Percentiles rank a stretch among this genome's conserved stretches.
These are phyloP conservation scores for Heteromyza rotundicornis DNA, from an alignment of 2,888 invertebrate genomes.

Conservation along the genomic window DNA sequence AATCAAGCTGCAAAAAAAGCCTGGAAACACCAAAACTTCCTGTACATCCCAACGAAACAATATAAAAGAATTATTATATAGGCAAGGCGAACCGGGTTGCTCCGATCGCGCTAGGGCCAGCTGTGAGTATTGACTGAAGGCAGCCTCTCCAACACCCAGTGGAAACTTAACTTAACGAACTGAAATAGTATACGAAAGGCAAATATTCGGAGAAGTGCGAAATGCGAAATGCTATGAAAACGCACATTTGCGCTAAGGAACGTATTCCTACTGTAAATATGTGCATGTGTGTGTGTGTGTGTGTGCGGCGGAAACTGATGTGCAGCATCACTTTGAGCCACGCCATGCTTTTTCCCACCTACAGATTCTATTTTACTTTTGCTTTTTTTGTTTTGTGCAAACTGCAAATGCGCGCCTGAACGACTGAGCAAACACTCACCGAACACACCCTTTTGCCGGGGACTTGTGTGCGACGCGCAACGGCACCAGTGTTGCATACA, in stretches of 20 bases:
- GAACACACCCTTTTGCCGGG: slow-evolving; percentile 2
- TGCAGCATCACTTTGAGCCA: neutral
- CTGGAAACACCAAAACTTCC: neutral
- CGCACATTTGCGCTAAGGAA: neutral
- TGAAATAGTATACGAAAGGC: neutral
- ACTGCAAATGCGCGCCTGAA: neutral
- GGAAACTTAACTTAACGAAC: neutral
- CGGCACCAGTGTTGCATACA: neutral
- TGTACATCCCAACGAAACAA: neutral
- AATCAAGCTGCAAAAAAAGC: neutral
- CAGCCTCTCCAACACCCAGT: neutral
- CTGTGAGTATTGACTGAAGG: neutral
- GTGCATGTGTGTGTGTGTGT: too few relatives aligned
- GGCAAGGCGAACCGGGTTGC: too few relatives aligned
- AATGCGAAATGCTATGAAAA: neutral
- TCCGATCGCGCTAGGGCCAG: neutral
- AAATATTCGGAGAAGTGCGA: neutral
- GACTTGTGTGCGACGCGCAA: neutral
- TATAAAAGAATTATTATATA: too few relatives aligned
- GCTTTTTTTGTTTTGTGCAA: neutral
- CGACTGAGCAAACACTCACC: too few relatives aligned
- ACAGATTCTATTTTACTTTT: neutral
- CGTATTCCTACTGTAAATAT: too few relatives aligned
- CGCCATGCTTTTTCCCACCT: neutral
- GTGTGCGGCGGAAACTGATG: neutral